Evolutionary conservation across 2,888 invertebrate species (phyloP).

Genomic region (Eupithecia subumbrata): DNA sequence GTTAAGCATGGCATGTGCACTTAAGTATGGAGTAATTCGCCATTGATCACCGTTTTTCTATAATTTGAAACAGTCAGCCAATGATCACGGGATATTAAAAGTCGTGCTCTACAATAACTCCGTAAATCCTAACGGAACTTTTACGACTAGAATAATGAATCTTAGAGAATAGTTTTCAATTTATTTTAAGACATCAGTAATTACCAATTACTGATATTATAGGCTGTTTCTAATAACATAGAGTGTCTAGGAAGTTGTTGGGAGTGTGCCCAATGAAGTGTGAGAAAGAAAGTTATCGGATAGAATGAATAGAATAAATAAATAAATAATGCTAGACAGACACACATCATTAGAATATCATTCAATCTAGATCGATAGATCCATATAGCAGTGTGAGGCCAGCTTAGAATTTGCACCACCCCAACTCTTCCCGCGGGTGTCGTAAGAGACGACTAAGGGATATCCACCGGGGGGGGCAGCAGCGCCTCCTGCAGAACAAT

Average conservation of each 20-base stretch:
- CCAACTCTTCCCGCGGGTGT: too few species aligned
- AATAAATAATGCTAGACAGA: too few species aligned
- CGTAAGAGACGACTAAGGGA: too few species aligned
- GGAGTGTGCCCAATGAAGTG: too few species aligned
- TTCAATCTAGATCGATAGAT: too few species aligned
- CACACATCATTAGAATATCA: too few species aligned
- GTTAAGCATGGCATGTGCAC: background rate
- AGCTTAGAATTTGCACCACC: too few species aligned
- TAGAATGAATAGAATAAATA: background rate
- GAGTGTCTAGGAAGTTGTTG: background rate
- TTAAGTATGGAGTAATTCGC: background rate
- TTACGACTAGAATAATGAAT: background rate
- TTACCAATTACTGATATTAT: background rate
- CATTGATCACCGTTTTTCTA: constrained; percentile 17
- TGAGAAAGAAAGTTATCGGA: too few species aligned
- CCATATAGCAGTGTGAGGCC: too few species aligned
- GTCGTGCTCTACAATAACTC: background rate
- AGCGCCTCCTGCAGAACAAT: too few species aligned
- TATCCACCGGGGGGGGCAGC: too few species aligned
- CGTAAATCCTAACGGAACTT: background rate
- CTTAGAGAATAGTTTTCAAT: background rate
- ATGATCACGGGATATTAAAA: constrained; percentile 16
- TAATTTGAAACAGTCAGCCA: constrained; percentile 17
- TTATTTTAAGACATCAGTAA: background rate
- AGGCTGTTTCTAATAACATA: background rate